Conservation (phyloP, 2,797 vertebrate genomes). For the Tympanoctomys barrerae region DNA sequence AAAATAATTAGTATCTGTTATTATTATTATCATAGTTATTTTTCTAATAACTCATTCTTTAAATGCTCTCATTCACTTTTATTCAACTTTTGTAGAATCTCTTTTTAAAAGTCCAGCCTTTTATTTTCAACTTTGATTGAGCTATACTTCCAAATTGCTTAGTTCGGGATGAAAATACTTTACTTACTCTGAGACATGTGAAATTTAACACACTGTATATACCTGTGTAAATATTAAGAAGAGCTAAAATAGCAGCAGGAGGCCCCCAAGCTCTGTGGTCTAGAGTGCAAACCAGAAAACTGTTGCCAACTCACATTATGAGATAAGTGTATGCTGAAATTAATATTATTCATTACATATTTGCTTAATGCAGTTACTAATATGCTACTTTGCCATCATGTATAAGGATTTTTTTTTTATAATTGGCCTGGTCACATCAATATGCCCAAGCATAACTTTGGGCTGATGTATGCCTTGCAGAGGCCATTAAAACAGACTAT, state of each 20-base stretch:
- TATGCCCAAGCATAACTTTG: background rate
- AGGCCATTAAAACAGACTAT: background rate
- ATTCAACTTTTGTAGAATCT: background rate
- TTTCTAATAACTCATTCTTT: background rate
- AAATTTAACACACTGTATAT: background rate
- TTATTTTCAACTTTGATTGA: slow-evolving; percentile 31
- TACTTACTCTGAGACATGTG: slow-evolving; percentile 20
- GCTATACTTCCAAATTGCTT: slow-evolving; percentile 11
- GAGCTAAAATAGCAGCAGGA: background rate
- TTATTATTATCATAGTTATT: background rate
- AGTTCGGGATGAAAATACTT: background rate
- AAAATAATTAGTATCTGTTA: background rate
- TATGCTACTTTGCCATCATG: background rate
- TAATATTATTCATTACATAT: background rate
- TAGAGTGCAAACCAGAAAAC: background rate
- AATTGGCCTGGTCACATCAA: background rate
- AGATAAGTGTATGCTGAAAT: background rate
- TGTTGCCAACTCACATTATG: slow-evolving; percentile 9
- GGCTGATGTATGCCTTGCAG: background rate
- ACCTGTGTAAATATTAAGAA: slow-evolving; percentile 11
- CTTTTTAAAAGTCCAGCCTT: background rate
- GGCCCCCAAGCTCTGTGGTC: background rate
- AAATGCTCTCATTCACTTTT: background rate
- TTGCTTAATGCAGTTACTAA: background rate
- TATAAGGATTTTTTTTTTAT: background rate